Evolutionary conservation across 1,140 invertebrate species (phyloP).

Genomic region (Atta texana): DNA sequence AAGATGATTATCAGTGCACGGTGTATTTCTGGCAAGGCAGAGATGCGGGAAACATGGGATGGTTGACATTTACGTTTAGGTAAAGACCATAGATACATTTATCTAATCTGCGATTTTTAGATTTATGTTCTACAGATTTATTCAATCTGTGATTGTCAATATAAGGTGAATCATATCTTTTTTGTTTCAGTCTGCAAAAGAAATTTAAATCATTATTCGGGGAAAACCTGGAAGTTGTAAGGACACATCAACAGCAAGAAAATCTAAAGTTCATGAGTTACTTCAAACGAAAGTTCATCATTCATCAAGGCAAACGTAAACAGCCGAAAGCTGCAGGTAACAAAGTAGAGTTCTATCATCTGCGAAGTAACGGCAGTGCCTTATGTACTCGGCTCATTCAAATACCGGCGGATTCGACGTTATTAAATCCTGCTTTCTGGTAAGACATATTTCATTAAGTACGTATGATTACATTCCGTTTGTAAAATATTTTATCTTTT

Average conservation of each 20-base stretch:
- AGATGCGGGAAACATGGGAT: constrained; percentile 99
- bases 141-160: background rate
- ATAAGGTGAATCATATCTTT: constrained; percentile 4
- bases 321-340: constrained; percentile 86
- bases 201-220: constrained; percentile 98
- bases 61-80: constrained; percentile 99
- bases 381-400: constrained; percentile 98
- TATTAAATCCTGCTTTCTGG: constrained; percentile 95
- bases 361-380: constrained; percentile 97
- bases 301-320: constrained; percentile 95
- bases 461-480: background rate
- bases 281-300: constrained; percentile 98
- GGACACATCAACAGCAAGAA: constrained; percentile 99
- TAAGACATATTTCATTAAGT: constrained; percentile 81
- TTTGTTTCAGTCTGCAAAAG: constrained; percentile 93
- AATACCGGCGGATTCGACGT: constrained; percentile 92
- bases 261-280: constrained; percentile 99
- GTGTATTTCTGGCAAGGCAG: constrained; percentile 99
- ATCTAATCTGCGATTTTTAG: background rate
- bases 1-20: constrained; percentile 97
- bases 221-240: constrained; percentile 97
- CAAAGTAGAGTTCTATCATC: constrained; percentile 96
- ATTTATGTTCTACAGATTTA: too few relatives aligned
- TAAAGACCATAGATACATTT: constrained; percentile 75
- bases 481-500: constrained; percentile 72